A percentile compares a stretch with the other conserved stretches of the same genome.
phyloP scores from a whole-genome alignment of 2,888 invertebrate species.

The Drosophila dives region DNA sequence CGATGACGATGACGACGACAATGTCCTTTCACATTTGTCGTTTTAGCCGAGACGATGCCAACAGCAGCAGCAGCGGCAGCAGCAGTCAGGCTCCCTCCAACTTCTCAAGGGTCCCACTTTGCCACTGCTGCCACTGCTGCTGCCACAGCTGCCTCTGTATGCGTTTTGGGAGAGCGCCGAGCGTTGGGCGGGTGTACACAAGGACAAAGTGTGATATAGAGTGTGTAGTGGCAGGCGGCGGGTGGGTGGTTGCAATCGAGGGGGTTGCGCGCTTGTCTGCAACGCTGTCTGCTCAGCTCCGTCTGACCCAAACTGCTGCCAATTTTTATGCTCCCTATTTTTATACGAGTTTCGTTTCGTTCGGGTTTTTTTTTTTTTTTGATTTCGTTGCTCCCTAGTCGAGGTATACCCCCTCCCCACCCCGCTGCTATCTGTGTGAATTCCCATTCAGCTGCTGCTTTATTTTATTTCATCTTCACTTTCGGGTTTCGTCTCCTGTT shows the following conservation, averaged over 20 bases:
- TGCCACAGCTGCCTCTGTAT: conserved; percentile 11
- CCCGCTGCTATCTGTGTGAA: conserved; percentile 25
- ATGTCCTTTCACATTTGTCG: conserved; percentile 81
- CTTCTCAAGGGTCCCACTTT: conserved; percentile 2
- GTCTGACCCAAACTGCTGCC: conserved; percentile 72
- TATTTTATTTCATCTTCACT: conserved; percentile 79
- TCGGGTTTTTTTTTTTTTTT: conserved; percentile 32
- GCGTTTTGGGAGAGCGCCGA: conserved; percentile 32
- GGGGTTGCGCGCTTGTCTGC: conserved; percentile 68
- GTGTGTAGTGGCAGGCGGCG: not conserved
- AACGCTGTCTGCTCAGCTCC: conserved; percentile 70
- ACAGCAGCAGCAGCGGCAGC: conserved; percentile 37
- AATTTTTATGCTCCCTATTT: conserved; percentile 80
- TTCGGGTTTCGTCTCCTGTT: conserved; percentile 72
- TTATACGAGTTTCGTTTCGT: conserved; percentile 59
- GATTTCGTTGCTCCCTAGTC: conserved; percentile 46
- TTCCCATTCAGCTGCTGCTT: conserved; percentile 69
- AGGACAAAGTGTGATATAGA: conserved; percentile 1
- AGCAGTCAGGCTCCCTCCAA: conserved; percentile 9
- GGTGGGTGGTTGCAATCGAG: not conserved
- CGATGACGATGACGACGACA: conserved; percentile 65
- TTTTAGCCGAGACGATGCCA: conserved; percentile 73
- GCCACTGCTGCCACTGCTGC: no score
- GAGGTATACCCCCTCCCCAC: conserved; percentile 5
- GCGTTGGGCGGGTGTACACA: conserved; percentile 33